Conservation (phyloP, 2,113 vertebrate species). For the Dipodomys merriami region DNA sequence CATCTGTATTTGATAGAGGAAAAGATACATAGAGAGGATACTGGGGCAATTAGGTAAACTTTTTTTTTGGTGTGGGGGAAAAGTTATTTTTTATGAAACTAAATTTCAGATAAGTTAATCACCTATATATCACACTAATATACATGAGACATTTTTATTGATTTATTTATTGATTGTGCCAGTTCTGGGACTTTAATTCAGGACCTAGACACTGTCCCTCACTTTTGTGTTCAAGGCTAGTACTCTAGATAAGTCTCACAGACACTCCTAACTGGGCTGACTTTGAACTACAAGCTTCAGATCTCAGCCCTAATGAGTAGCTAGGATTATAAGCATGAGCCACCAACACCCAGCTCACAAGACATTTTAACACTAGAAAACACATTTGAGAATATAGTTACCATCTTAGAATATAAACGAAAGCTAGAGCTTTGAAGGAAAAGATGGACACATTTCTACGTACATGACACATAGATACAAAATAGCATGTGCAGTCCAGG, state of each 20-base stretch:
- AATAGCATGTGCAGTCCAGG: background rate
- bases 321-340: too few species aligned
- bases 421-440: background rate
- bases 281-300: too few species aligned
- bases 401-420: background rate
- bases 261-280: too few species aligned
- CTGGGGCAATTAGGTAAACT: background rate
- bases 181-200: too few species aligned
- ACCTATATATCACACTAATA: background rate
- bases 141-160: too few species aligned
- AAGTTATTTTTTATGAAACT: background rate
- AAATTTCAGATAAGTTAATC: slow-evolving; percentile 28
- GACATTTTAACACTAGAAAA: background rate
- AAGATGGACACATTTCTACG: background rate
- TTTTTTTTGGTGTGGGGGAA: background rate
- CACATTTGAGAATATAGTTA: background rate
- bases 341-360: background rate
- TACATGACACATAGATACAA: background rate
- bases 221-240: too few species aligned
- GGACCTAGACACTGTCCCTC: too few species aligned
- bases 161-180: too few species aligned
- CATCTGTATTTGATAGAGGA: slow-evolving; percentile 1
- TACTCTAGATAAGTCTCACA: too few species aligned
- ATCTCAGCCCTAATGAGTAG: too few species aligned
- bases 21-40: background rate